Percentiles rank a stretch among this genome's conserved stretches.
These are phyloP conservation scores for Tympanoctomys barrerae DNA, from an alignment of 2,797 vertebrate genomes.

Conservation along the genomic window DNA sequence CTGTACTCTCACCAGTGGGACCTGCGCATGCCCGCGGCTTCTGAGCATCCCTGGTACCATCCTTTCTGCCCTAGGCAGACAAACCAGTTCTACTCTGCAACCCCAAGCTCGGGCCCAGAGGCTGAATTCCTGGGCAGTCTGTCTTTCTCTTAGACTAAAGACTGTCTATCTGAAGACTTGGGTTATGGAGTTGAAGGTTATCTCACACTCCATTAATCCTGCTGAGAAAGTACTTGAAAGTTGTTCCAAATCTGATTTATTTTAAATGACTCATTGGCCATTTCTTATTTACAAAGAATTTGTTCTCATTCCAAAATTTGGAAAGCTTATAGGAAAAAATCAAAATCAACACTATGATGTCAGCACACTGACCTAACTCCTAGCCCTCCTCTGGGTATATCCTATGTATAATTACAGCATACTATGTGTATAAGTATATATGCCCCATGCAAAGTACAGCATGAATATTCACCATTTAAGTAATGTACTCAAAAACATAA, in stretches of 20 bases:
- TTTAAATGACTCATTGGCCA: not conserved
- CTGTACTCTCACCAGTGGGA: not conserved
- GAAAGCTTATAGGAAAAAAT: not conserved
- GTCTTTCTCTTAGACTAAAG: not conserved
- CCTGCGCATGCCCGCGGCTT: not conserved
- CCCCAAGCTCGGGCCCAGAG: not conserved
- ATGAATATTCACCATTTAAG: not conserved
- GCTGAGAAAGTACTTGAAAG: fast-evolving
- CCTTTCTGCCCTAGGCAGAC: not conserved
- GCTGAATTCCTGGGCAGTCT: not conserved
- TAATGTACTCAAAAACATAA: not conserved
- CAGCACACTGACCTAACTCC: not conserved
- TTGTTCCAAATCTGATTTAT: not conserved
- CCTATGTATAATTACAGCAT: fast-evolving
- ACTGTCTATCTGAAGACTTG: not conserved
- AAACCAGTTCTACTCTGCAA: fast-evolving
- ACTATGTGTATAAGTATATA: fast-evolving
- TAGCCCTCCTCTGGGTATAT: not conserved
- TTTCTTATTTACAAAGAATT: not conserved
- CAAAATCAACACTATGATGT: not conserved
- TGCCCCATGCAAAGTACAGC: not conserved
- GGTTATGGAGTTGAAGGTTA: not conserved
- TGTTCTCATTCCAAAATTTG: not conserved
- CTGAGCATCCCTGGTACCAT: not conserved
- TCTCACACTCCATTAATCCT: no score